Evolutionary conservation across 2,888 invertebrate genomes (phyloP), one percentile per base, ranked within the genome.

Genomic region (Petrophora chlorosata): DNA sequence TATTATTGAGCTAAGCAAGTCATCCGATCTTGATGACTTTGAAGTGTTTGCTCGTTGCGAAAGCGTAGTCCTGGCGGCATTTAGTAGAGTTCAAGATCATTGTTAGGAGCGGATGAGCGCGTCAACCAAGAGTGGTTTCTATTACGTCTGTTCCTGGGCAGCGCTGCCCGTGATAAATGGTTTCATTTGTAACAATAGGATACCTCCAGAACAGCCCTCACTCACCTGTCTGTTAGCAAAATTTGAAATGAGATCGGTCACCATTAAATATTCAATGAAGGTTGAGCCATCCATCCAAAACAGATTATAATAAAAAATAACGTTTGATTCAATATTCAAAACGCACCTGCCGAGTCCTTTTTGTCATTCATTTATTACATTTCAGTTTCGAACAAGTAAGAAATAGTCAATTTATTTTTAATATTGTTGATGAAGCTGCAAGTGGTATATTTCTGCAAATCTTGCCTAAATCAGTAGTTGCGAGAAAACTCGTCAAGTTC

Each of bases 11-110:
- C 42, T 50, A 26, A 46, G 41, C 16, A 14, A 14, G 43, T 40
- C 48, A 19, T 52, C 41, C 16, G 38, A 52, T 54, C 38, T 47
- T 45, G 28, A 34, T 35, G 33, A 28, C 25, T 26, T 42, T 28
- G 32, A 14, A 13, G 33, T 50, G 26, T 42, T 44, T 43, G 35
- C 22, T 9, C 7, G 36, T 47, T 52, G 34, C 38, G 40, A 43
- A 50, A 46, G 29, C 22, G 4, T 46, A 28, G 28, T 43, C 19
- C 9, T 34, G 16, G 16, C 14, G 19, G n/a, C n/a, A n/a, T n/a
- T 25, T 29, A 25, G 33, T 40, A n/a, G 35, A 43, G 42, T 46
- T 52, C 42, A 43, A 47, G 34, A 29, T 47, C 19, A 32, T 16
- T 35, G 30, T 12, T 29, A 26, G 7, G 15, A 23, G 7, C 29